These are phyloP conservation scores for Columba guinea DNA, from an alignment of 2,797 vertebrate genomes.

Conservation along the genomic window DNA sequence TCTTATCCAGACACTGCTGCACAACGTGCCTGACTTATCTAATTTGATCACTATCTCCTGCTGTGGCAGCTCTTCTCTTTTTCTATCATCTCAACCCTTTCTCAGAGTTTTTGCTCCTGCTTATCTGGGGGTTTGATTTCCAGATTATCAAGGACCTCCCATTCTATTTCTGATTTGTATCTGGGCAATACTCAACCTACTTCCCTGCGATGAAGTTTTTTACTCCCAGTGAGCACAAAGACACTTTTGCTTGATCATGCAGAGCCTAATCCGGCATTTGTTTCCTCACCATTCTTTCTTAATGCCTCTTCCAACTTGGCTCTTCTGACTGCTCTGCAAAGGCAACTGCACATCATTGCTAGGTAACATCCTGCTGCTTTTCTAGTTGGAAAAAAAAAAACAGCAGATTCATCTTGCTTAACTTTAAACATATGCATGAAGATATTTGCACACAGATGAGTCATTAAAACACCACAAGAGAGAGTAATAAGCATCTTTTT, in stretches of 20 bases:
- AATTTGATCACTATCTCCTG: neutral
- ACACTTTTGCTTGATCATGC: neutral
- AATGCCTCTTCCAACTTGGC: neutral
- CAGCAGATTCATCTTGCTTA: neutral
- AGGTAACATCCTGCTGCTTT: neutral
- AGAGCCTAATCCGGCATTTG: neutral
- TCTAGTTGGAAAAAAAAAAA: neutral
- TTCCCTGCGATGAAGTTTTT: neutral
- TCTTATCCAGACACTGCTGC: neutral
- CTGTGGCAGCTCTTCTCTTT: neutral
- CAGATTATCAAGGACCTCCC: neutral
- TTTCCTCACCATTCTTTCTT: neutral
- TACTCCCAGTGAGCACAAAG: neutral
- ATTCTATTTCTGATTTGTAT: neutral
- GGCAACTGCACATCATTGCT: neutral
- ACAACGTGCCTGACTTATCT: neutral
- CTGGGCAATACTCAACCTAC: neutral
- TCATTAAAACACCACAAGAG: neutral
- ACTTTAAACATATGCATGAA: neutral
- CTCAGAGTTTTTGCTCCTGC: neutral
- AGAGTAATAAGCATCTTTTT: neutral
- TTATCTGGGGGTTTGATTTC: neutral
- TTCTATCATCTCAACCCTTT: neutral
- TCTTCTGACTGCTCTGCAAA: neutral
- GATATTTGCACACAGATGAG: neutral